A percentile compares a stretch with the other conserved stretches of the same genome.
These are phyloP conservation scores for Alligator sinensis DNA, from an alignment of 2,113 vertebrate genomes.

Conservation along the genomic window DNA sequence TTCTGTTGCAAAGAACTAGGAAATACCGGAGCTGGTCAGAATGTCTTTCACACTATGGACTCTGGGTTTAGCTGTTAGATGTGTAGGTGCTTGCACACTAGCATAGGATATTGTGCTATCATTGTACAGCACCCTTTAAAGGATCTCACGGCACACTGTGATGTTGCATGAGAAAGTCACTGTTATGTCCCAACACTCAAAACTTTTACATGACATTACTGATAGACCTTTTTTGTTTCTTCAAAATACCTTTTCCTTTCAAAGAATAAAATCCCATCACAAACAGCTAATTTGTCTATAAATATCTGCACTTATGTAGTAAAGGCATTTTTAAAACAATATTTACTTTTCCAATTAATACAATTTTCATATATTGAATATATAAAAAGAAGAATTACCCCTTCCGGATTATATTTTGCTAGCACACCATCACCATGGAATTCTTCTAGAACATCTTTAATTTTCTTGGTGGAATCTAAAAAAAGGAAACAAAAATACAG, in stretches of 20 bases:
- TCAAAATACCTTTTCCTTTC: not conserved
- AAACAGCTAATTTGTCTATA: not conserved
- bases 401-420: slow-evolving; percentile 95
- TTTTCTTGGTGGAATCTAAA: slow-evolving; percentile 94
- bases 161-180: no score
- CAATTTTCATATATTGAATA: not conserved
- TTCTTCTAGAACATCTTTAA: slow-evolving; percentile 95
- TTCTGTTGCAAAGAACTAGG: no score
- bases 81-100: no score
- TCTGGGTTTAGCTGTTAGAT: no score
- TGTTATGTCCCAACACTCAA: no score
- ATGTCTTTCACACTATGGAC: no score
- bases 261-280: not conserved
- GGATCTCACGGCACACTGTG: no score
- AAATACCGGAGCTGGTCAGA: no score
- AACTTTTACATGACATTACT: no score
- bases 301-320: not conserved
- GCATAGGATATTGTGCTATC: no score
- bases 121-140: no score
- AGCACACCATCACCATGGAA: slow-evolving; percentile 93
- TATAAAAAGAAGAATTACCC: slow-evolving; percentile 83
- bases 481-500: slow-evolving; percentile 44
- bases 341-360: not conserved
- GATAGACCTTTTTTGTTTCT: not conserved
- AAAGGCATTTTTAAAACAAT: not conserved